Conservation (phyloP, 2,888 invertebrate genomes). For the Dynastes hyllus region DNA sequence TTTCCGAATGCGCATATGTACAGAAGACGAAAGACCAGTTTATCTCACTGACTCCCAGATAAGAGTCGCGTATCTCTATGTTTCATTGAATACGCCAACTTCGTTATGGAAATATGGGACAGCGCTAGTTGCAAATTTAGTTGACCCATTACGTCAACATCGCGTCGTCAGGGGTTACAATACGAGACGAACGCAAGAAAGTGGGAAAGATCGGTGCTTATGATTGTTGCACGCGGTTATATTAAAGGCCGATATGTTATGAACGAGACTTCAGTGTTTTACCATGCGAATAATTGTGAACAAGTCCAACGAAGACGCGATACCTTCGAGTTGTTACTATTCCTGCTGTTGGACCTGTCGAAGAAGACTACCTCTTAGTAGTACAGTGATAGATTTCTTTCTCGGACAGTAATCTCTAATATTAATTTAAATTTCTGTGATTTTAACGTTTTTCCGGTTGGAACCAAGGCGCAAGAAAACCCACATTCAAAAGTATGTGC, state of each 20-base stretch:
- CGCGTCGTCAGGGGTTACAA: slow-evolving; percentile 19
- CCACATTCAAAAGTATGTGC: too few species aligned
- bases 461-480: neutral
- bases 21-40: neutral
- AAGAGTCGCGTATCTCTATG: slow-evolving; percentile 3
- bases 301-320: slow-evolving; percentile 9
- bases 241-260: slow-evolving; percentile 21
- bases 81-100: neutral
- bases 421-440: too few species aligned
- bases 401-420: neutral
- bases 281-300: slow-evolving; percentile 37
- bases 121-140: slow-evolving; percentile 12
- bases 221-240: slow-evolving; percentile 22
- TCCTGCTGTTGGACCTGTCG: neutral
- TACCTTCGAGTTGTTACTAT: neutral
- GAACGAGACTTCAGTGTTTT: slow-evolving; percentile 15
- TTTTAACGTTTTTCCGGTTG: neutral
- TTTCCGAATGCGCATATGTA: too few species aligned
- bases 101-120: slow-evolving; percentile 5
- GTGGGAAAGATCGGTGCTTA: slow-evolving; percentile 28
- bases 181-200: slow-evolving; percentile 17
- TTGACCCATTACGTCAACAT: slow-evolving; percentile 24
- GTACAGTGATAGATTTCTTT: neutral
- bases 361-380: neutral
- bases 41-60: neutral